Evolutionary conservation across 2,797 vertebrate genomes (phyloP), one percentile per base, ranked within the genome.

Genomic region (Garrulus glandarius): DNA sequence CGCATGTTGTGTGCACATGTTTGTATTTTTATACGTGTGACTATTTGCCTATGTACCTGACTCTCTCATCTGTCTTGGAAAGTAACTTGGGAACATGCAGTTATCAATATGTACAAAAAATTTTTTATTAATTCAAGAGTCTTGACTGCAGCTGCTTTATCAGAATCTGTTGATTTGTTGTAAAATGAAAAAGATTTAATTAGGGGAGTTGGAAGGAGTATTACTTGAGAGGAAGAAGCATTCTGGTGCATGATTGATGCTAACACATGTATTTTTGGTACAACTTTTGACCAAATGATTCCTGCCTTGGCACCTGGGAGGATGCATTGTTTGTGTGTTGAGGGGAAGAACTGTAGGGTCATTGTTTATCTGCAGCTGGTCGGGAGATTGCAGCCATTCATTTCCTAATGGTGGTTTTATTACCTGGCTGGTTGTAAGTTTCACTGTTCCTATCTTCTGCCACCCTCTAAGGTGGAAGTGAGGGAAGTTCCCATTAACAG

Each of bases 1-100:
- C 10, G 24, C 2, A 6, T 3, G 3, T 41, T 36, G 10, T 34
- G 15, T 9, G 1, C 34, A 6, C 13, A 4, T 1, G 0, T 56
- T 72, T 60, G 9, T 80, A 6, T 49, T 76, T 84, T 64, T 68
- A 19, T 14, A 49, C 3, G 18, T 80, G 20, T 43, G 32, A 32
- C 22, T 41, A 13, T 83, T 88, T 95, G 15, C 8, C 3, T 68
- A 1, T 60, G 16, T 53, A 18, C 65, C 23, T 34, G 57, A 41
- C 6, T 41, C 23, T 59, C 12, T 39, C 72, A 41, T 34, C 10
- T 63, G 1, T 75, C 70, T 79, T 36, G 15, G 30, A 68, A 81
- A 44, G 4, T 70, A 71, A 36, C 36, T 89, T 47, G 36, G 14
- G 32, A 70, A 64, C 9, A 4, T 55, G 37, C 15, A 52, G 14